Evolutionary conservation across 1,140 invertebrate species (phyloP).

Genomic region (Mesaphorura yosii): DNA sequence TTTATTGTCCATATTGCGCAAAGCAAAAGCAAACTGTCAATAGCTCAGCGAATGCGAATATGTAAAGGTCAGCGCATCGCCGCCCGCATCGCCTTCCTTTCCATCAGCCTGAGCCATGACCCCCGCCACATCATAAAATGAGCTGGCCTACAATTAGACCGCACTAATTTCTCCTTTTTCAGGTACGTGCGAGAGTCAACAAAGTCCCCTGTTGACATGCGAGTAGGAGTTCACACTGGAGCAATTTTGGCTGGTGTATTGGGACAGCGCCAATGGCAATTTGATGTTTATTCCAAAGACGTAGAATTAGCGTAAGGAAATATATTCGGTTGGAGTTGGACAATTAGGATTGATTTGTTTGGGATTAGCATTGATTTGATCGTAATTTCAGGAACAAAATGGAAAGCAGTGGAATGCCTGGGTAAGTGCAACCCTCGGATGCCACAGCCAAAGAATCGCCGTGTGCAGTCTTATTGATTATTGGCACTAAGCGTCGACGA

Average conservation of each 20-base stretch:
- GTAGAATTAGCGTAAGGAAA: slow-evolving; percentile 90
- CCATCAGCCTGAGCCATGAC: no score
- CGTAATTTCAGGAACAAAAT: no score
- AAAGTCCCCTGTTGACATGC: slow-evolving; percentile 92
- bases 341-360: not conserved
- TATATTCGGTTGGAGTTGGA: not conserved
- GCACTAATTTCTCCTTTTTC: slow-evolving; percentile 18
- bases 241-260: slow-evolving; percentile 90
- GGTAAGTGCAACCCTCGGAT: no score
- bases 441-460: no score
- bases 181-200: slow-evolving; percentile 91
- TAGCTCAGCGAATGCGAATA: no score
- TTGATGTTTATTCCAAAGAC: slow-evolving; percentile 94
- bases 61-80: no score
- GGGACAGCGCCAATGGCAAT: slow-evolving; percentile 95
- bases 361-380: no score
- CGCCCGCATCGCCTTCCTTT: no score
- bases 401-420: slow-evolving; percentile 91
- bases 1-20: no score
- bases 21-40: no score
- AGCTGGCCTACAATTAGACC: not conserved
- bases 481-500: no score
- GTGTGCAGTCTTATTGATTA: not conserved
- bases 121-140: not conserved
- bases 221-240: slow-evolving; percentile 41